phyloP scores from a whole-genome alignment of 2,888 invertebrate genomes.

The Epistrophe grossulariae region DNA sequence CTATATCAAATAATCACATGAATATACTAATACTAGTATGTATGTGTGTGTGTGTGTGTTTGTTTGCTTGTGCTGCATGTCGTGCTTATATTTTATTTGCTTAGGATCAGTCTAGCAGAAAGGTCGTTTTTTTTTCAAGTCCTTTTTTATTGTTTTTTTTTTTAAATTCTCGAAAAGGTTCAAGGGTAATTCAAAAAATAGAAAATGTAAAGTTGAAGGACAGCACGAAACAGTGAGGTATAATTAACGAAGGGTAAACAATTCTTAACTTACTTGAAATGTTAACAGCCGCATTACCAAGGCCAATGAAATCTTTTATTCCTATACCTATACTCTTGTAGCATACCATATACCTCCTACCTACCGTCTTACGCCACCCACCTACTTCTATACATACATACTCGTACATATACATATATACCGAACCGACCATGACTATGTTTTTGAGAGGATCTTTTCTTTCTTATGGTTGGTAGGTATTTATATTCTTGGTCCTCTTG shows the following conservation, averaged over 20 bases:
- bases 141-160: conserved; percentile 19
- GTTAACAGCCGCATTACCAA: conserved; percentile 36
- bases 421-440: conserved; percentile 18
- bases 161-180: conserved; percentile 42
- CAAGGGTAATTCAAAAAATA: conserved; percentile 39
- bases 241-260: conserved; percentile 48
- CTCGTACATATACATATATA: neutral
- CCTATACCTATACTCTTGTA: neutral
- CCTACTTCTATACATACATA: neutral
- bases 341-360: neutral
- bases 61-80: conserved; percentile 3
- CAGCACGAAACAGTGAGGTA: conserved; percentile 27
- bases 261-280: conserved; percentile 40
- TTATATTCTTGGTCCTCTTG: conserved; percentile 17
- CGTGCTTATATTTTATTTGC: conserved; percentile 30
- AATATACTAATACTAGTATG: neutral
- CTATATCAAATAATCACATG: conserved; percentile 14
- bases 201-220: conserved; percentile 43
- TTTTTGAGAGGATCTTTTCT: conserved; percentile 23
- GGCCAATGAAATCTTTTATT: conserved; percentile 43
- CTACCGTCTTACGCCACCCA: neutral
- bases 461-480: conserved; percentile 19
- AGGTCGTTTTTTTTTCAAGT: conserved; percentile 34
- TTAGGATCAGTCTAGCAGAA: conserved; percentile 36
- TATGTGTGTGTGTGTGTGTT: conserved; percentile 17